Conservation (phyloP, 2,797 vertebrate genomes). For the Phaenicophaeus curvirostris region DNA sequence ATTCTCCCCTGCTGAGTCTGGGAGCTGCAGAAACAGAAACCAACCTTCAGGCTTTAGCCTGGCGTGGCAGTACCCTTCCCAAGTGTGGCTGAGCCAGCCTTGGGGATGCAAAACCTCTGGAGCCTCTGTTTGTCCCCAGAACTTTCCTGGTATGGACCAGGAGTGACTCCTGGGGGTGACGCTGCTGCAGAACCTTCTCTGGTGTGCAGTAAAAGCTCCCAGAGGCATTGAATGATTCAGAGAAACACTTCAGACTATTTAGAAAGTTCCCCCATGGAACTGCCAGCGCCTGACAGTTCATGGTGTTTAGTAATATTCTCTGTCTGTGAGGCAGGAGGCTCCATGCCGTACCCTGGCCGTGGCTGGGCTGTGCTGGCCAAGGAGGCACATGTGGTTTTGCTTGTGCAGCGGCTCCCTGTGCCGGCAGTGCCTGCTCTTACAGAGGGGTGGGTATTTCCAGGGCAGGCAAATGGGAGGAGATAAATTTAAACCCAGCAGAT, state of each 20-base stretch:
- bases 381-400: background rate
- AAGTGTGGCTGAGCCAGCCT: rapidly evolving
- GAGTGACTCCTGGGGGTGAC: background rate
- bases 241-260: background rate
- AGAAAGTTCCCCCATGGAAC: background rate
- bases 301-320: background rate
- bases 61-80: rapidly evolving
- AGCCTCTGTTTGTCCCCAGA: background rate
- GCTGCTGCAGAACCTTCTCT: background rate
- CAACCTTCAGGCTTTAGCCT: background rate
- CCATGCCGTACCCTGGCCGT: rapidly evolving
- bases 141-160: background rate
- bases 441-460: background rate
- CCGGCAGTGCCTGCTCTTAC: background rate
- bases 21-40: background rate
- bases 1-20: background rate
- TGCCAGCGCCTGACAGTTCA: background rate
- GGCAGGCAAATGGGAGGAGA: background rate
- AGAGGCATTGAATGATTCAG: background rate
- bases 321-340: background rate
- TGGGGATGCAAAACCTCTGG: background rate
- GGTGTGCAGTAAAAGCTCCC: background rate
- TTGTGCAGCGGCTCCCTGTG: rapidly evolving
- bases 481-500: background rate
- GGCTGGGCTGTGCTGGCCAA: rapidly evolving